These are phyloP conservation scores for Lophura nycthemera DNA, from an alignment of 2,113 vertebrate genomes.

Conservation along the genomic window DNA sequence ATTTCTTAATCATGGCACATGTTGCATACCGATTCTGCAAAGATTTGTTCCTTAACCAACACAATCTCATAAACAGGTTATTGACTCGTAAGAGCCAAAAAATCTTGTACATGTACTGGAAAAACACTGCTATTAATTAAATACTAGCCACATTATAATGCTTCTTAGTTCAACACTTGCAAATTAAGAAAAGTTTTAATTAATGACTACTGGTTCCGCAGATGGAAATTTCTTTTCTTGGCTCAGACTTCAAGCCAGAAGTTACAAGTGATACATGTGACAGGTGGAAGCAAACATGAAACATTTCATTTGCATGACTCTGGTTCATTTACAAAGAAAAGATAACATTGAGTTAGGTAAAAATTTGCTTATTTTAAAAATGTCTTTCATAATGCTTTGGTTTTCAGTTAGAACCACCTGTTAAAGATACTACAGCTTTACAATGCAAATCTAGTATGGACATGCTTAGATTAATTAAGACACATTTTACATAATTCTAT, in stretches of 20 bases:
- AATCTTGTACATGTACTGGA: background rate
- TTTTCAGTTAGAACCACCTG: background rate
- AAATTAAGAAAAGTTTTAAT: conserved; percentile 39
- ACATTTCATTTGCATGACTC: background rate
- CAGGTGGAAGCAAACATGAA: conserved; percentile 3
- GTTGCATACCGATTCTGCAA: background rate
- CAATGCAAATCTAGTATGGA: background rate
- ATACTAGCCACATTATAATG: conserved; percentile 26
- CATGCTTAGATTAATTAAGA: background rate
- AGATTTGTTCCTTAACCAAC: background rate
- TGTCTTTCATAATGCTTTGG: background rate
- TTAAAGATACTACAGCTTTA: background rate
- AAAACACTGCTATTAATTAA: conserved; percentile 24
- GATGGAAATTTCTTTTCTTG: conserved; percentile 26
- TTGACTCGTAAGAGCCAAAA: background rate
- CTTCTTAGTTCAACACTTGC: background rate
- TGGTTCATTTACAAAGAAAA: background rate
- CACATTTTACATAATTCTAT: too few relatives aligned
- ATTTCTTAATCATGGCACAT: background rate
- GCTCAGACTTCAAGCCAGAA: conserved; percentile 8
- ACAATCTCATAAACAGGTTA: background rate
- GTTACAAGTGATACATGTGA: background rate
- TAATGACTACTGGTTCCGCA: conserved; percentile 25
- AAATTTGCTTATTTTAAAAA: background rate
- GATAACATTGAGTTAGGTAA: background rate